Conservation (phyloP, 2,797 vertebrate genomes). For the Clarias pachynema region DNA sequence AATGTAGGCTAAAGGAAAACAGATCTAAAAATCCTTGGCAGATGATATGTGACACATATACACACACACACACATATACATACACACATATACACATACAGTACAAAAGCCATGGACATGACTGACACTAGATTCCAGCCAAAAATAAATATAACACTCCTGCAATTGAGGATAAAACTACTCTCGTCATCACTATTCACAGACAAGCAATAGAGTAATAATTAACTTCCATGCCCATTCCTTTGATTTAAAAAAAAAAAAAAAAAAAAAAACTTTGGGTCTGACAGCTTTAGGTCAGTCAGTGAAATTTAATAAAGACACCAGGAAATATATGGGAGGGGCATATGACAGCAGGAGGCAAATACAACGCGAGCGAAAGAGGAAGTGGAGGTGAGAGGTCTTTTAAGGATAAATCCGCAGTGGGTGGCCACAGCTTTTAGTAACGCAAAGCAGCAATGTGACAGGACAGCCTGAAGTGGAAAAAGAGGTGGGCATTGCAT, state of each 20-base stretch:
- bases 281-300: constrained; percentile 1
- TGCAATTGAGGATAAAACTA: neutral
- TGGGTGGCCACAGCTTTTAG: constrained; percentile 56
- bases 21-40: constrained; percentile 78
- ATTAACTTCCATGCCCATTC: neutral
- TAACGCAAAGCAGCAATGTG: constrained; percentile 66
- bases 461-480: constrained; percentile 39
- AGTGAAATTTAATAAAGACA: neutral
- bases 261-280: neutral
- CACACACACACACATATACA: constrained; percentile 44
- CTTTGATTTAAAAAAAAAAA: neutral
- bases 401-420: constrained; percentile 31
- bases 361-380: neutral
- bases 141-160: constrained; percentile 16
- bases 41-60: constrained; percentile 56
- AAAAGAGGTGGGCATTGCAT: constrained; percentile 17
- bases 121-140: constrained; percentile 31
- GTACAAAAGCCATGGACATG: constrained; percentile 20
- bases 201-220: neutral
- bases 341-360: neutral
- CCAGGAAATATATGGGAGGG: neutral
- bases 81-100: constrained; percentile 34
- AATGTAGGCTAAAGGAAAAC: constrained; percentile 77
- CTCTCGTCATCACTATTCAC: neutral
- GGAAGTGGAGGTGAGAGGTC: constrained; percentile 13